Base-by-base conservation (phyloP, 2,888 invertebrate genomes). In the Eupelmus urozonus region DNA sequence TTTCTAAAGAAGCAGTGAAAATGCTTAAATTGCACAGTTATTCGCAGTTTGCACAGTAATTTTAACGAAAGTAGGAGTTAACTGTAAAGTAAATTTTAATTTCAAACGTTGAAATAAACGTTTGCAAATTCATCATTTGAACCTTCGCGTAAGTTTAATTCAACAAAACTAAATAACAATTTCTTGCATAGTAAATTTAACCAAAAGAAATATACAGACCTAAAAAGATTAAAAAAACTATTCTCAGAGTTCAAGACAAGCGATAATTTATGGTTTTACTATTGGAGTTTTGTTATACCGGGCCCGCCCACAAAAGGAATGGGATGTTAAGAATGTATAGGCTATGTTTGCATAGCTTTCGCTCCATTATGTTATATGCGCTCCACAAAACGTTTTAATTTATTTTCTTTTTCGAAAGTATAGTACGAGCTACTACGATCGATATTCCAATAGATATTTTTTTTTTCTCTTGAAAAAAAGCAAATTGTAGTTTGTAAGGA, bases 231-330 rank as follows among this genome's bases (percentile, higher is more conserved):
- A n/a, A n/a, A n/a, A 34, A 34, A 9, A 34, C 3, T 34, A 9
- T 34, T 34, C 9, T 34, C 9, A 9, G 9, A 9, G 34, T 34
- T 5, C 16, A 53, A 29, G 29, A 63, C 65, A 65, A 45, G 13
- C 42, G 55, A 55, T 73, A 65, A 73, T 65, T 73, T 65, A 73
- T 57, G 29, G 59, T 25, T 49, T 20, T 55, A 18, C 57, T 45
- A 65, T 29, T 7, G 29, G 42, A 27, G 25, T 16, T 42, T 23
- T 9, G 62, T 34, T 34, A 63, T 63, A 55, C 29, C 16, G 11
- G 42, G 27, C 42, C 63, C 70, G 70, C 70, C 70, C 63, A 63
- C 55, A 13, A 45, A 18, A 16, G 27, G 27, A 65, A 42, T 45
- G 18, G 25, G 51, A 34, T 34, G 9, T 2, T 27, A 59, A 59